Evolutionary conservation across 2,888 invertebrate genomes (phyloP).

Genomic region (Ectemnius continuus): DNA sequence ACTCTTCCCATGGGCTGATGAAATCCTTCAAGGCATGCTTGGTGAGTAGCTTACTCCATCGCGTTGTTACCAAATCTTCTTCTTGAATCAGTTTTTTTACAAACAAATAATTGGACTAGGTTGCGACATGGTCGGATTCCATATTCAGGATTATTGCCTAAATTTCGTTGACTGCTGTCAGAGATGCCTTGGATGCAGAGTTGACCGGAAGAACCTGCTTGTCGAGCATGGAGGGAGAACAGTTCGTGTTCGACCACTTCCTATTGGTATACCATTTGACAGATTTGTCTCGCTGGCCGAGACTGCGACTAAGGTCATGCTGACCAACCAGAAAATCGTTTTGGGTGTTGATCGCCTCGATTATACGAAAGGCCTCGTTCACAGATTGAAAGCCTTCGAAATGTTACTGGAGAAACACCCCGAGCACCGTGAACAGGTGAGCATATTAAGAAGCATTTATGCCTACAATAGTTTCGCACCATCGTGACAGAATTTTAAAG

Average conservation of each 20-base stretch:
- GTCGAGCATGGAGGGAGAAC: constrained; percentile 93
- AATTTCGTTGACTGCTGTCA: constrained; percentile 96
- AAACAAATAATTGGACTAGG: constrained; percentile 77
- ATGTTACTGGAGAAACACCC: constrained; percentile 89
- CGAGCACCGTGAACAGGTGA: constrained; percentile 89
- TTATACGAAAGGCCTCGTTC: constrained; percentile 93
- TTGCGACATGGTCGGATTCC: constrained; percentile 96
- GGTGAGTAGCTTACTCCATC: constrained; percentile 78
- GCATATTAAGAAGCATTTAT: too few relatives aligned
- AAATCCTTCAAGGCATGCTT: constrained; percentile 94
- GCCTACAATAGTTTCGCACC: too few relatives aligned
- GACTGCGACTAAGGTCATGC: constrained; percentile 82
- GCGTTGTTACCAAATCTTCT: not conserved
- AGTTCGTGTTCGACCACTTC: constrained; percentile 89
- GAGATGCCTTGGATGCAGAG: constrained; percentile 90
- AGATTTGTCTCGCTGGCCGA: constrained; percentile 90
- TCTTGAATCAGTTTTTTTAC: constrained; percentile 13
- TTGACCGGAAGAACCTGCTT: constrained; percentile 90
- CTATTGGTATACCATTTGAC: constrained; percentile 94
- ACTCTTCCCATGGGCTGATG: constrained; percentile 95
- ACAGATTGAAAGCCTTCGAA: constrained; percentile 91
- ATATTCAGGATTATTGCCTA: constrained; percentile 93
- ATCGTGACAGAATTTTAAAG: not conserved
- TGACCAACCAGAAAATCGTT: constrained; percentile 88
- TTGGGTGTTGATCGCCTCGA: constrained; percentile 93